phyloP scores from a whole-genome alignment of 2,797 vertebrate genomes.

The Sternotherus odoratus region DNA sequence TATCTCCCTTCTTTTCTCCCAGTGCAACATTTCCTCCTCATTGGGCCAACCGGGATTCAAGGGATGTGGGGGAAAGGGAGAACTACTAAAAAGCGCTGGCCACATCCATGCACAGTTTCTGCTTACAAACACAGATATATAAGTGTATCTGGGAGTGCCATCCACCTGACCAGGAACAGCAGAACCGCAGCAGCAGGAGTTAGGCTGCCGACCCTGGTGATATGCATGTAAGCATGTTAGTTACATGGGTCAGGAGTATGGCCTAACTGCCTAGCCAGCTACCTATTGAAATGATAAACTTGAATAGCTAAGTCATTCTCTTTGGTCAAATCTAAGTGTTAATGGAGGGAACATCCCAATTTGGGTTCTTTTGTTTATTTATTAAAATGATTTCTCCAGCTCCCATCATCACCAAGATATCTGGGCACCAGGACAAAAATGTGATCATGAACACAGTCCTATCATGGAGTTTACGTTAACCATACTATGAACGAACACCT shows the following conservation, averaged over 20 bases:
- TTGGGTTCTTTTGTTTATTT: neutral
- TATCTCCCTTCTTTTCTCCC: slow-evolving; percentile 5
- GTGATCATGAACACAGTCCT: neutral
- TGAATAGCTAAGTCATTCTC: neutral
- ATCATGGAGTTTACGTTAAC: accelerated
- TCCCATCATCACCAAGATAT: accelerated
- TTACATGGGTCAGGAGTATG: neutral
- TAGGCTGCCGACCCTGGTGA: too few species aligned
- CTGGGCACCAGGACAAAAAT: accelerated
- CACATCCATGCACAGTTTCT: neutral
- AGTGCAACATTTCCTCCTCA: accelerated
- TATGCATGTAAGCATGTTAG: neutral
- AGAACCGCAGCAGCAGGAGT: neutral
- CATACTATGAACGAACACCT: accelerated
- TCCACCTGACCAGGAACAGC: neutral
- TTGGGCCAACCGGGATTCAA: neutral
- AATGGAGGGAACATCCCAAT: neutral
- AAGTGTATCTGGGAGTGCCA: too few species aligned
- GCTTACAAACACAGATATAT: neutral
- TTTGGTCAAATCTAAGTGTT: neutral
- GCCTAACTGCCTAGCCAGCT: neutral
- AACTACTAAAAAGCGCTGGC: neutral
- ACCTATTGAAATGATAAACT: accelerated
- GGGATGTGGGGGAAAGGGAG: neutral
- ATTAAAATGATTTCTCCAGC: neutral